Evolutionary conservation across 2,888 invertebrate species (phyloP).

Genomic region (Aplocera efformata): DNA sequence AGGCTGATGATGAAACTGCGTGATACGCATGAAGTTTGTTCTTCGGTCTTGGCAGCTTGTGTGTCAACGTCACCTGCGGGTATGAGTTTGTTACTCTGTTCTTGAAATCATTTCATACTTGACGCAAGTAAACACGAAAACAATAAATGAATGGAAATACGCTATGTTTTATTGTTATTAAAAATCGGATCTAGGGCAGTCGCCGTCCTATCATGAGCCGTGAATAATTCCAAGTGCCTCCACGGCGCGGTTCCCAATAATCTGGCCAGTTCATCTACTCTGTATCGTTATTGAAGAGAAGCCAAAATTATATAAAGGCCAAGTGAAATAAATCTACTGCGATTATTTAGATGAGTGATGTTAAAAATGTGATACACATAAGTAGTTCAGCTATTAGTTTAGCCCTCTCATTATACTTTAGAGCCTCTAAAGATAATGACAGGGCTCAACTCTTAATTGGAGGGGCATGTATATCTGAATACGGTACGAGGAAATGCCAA

Average conservation of each 20-base stretch:
- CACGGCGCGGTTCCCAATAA: slow-evolving; percentile 6
- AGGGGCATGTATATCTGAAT: no score
- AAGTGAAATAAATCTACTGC: slow-evolving; percentile 41
- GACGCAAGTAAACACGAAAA: slow-evolving; percentile 15
- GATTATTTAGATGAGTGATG: slow-evolving; percentile 19
- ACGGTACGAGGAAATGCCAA: no score
- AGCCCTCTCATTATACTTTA: no score
- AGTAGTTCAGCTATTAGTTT: no score
- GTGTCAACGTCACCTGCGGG: no score
- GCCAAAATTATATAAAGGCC: slow-evolving; percentile 48
- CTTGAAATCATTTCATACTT: no score
- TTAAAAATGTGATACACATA: neutral
- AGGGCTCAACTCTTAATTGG: no score
- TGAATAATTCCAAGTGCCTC: neutral
- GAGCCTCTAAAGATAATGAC: no score
- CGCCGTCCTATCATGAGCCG: slow-evolving; percentile 24
- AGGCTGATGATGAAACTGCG: no score
- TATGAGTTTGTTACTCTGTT: no score
- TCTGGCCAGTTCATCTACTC: slow-evolving; percentile 7
- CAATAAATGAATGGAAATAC: slow-evolving; percentile 19
- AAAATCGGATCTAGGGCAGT: slow-evolving; percentile 7
- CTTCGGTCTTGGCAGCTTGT: no score
- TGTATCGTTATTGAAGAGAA: slow-evolving; percentile 44
- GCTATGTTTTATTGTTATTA: slow-evolving; percentile 26
- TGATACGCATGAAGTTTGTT: no score